These are phyloP conservation scores for Ibidorhyncha struthersii DNA, from an alignment of 2,113 vertebrate species.

Conservation along the genomic window DNA sequence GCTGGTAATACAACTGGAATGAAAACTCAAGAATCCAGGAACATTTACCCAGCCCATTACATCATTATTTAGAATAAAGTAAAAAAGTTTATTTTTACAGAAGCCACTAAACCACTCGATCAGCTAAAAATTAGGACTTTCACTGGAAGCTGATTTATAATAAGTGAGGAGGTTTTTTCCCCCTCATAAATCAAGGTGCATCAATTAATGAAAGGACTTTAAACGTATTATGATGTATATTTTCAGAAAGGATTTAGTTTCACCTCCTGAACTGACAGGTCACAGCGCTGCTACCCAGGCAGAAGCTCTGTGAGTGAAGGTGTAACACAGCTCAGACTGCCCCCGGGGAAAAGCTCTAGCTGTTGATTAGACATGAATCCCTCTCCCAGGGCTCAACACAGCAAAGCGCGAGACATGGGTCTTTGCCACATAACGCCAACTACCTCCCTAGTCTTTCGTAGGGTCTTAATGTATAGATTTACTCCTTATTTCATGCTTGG, in stretches of 20 bases:
- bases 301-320: neutral
- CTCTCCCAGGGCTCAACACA: neutral
- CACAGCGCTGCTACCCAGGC: neutral
- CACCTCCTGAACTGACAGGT: neutral
- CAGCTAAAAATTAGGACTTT: neutral
- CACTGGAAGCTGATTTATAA: neutral
- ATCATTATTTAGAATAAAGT: rapidly evolving
- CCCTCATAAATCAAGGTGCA: neutral
- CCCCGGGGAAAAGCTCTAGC: neutral
- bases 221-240: neutral
- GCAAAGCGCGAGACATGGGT: neutral
- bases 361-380: neutral
- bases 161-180: neutral
- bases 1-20: neutral
- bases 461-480: neutral
- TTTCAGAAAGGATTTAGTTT: neutral
- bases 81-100: neutral
- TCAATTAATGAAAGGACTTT: neutral
- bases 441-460: neutral
- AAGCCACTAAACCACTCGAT: neutral
- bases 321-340: neutral
- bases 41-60: neutral
- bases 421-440: neutral
- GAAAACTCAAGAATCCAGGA: neutral
- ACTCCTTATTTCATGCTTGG: neutral